Base-by-base conservation (phyloP, 2,888 invertebrate species). In the Tridacna crocea region DNA sequence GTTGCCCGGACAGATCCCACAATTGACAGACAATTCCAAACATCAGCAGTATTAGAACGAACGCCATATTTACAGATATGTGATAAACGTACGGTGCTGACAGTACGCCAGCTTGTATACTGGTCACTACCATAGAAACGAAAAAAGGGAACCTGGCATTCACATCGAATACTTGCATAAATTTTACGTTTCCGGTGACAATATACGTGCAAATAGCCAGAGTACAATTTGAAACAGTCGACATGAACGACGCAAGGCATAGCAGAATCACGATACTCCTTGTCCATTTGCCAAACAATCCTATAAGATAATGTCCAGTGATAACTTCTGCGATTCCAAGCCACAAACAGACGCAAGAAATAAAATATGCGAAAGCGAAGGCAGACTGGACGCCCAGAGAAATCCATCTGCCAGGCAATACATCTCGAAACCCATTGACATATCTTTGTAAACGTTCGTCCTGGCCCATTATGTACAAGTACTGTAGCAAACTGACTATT, bases 81-180 rank as follows among this genome's bases (percentile, higher is more conserved):
- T 66, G 17, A 13, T 46, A 1, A 17, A 46, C n/a, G n/a, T n/a
- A 19, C 36, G 46, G 26, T 66, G 11, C 36, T 3, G 66, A 36
- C 12, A 66, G 36, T n/a, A 66, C 11, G 12, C 66, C 66, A 19
- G 46, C 66, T 19, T 66, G 66, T n/a, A 66, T 36, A 66, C 66
- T 66, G 8, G 46, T 46, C 10, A 46, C n/a, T 19, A 66, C 19
- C 15, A 46, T 66, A 3, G 17, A n/a, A 8, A 66, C 2, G 19
- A 46, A 46, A 19, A 66, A 0, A n/a, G 11, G 36, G 19, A n/a
- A 36, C 6, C 66, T 46, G 0, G 46, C 27, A 66, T 66, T 66
- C 19, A 46, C 66, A 19, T 19, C 66, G 46, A 66, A 66, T 15
- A 36, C 66, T n/a, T 66, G 46, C 46, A 15, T 66, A n/a, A 66